These are phyloP conservation scores for Enteromius treurensis DNA, from an alignment of 2,797 vertebrate genomes.

Conservation along the genomic window DNA sequence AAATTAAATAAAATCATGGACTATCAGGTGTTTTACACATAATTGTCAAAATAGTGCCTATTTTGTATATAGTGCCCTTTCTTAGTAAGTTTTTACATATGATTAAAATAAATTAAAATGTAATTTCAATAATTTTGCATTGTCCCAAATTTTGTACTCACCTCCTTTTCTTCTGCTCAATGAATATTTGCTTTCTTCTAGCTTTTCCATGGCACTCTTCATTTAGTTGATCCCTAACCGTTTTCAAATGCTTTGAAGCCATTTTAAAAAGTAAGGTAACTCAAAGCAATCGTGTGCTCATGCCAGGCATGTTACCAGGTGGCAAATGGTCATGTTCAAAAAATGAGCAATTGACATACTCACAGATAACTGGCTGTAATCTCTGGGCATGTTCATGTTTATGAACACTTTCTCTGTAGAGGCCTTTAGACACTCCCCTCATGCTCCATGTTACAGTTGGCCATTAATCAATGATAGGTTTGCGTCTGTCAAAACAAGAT, in stretches of 20 bases:
- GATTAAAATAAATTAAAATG: too few relatives aligned
- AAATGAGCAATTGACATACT: not conserved
- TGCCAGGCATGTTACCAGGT: conserved; percentile 28
- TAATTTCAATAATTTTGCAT: not conserved
- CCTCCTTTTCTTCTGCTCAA: conserved; percentile 45
- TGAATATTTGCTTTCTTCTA: conserved; percentile 26
- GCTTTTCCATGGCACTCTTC: conserved; percentile 14
- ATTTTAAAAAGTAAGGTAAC: conserved; percentile 26
- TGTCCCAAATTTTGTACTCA: conserved; percentile 36
- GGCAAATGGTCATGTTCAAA: not conserved
- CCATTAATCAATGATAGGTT: conserved; percentile 12
- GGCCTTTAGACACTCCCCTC: conserved; percentile 5
- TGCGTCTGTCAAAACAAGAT: conserved; percentile 36
- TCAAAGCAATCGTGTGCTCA: not conserved
- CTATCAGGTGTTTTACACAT: not conserved
- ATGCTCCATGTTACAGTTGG: conserved; percentile 37
- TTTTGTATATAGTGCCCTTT: not conserved
- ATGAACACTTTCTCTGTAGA: not conserved
- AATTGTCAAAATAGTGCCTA: not conserved
- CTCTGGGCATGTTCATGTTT: conserved; percentile 15
- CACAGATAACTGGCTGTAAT: conserved; percentile 23
- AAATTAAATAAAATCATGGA: not conserved
- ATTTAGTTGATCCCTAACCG: conserved; percentile 22
- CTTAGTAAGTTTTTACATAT: not conserved
- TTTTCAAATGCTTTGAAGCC: conserved; percentile 33